Evolutionary conservation across 2,797 vertebrate species (phyloP), one percentile per base, ranked within the genome.

Genomic region (Cossypha caffra): DNA sequence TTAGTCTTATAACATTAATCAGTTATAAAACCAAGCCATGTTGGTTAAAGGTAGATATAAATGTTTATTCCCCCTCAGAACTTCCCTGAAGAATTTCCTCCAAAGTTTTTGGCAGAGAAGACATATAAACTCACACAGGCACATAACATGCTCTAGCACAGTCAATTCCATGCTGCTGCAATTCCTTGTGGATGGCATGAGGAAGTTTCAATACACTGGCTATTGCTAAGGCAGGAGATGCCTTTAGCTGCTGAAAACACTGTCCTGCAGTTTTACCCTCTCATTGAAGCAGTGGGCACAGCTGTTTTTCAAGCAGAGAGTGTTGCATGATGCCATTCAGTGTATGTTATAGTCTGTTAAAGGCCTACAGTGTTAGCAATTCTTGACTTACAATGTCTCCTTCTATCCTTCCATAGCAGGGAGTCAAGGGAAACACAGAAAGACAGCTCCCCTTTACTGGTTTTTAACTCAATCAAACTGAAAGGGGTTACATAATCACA

Each of bases 321-420:
- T 15, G 28, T 43, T 23, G 59, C 17, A 13, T 1, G 5, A 50
- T n/a, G 23, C 31, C 35, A 16, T 16, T 40, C 38, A n/a, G 7
- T 19, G 6, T 2, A 3, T 37, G 7, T 31, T 61, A 11, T 3
- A 23, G 2, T 33, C 52, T 62, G 3, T 23, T 52, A 17, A 2
- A 37, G 19, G 10, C 26, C 37, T 52, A 5, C 6, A 11, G 31
- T 6, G 25, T 2, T 20, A 33, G 43, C 40, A 64, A 14, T 81
- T 78, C 51, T 40, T 82, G 43, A 16, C 9, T 81, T 50, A 25
- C 12, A 35, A 4, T 17, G 45, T 45, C 45, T 80, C 31, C 42
- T 77, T 37, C 38, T 19, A 2, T 42, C 17, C 31, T 80, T 48
- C 51, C 61, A 18, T 20, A 37, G 29, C 64, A 84, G n/a, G 4